phyloP scores from a whole-genome alignment of 2,113 vertebrate species.

The Notothenia rossii region DNA sequence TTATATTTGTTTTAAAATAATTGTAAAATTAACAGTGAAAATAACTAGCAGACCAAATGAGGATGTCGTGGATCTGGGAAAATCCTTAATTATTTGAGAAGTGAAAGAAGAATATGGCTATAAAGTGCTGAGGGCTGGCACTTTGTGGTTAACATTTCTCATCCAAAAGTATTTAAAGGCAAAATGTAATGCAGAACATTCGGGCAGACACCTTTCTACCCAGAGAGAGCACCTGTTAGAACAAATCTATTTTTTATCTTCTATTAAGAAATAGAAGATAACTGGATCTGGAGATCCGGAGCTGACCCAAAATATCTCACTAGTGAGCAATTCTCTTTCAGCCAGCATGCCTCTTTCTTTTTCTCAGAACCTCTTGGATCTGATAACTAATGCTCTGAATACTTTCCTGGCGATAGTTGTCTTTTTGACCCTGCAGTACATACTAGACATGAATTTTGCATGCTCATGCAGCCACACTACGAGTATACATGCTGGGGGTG shows the following conservation, averaged over 20 bases:
- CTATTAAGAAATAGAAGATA: too few species aligned
- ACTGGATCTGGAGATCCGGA: too few species aligned
- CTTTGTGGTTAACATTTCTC: neutral
- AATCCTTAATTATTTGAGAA: neutral
- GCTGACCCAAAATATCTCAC: neutral
- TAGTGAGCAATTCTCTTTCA: neutral
- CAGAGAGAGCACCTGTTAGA: neutral
- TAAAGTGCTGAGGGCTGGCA: neutral
- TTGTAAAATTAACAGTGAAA: neutral
- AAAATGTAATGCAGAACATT: neutral
- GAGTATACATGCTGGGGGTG: rapidly evolving
- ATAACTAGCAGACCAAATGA: neutral
- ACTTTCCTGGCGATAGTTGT: neutral
- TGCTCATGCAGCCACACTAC: neutral
- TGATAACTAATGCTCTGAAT: rapidly evolving
- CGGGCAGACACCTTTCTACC: neutral
- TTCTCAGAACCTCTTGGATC: neutral
- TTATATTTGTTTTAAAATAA: neutral
- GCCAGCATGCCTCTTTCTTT: rapidly evolving
- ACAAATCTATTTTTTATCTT: too few species aligned
- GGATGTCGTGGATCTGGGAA: neutral
- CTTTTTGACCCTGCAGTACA: constrained; percentile 36
- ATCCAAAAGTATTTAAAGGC: neutral
- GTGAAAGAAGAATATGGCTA: neutral
- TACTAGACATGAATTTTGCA: constrained; percentile 46